Evolutionary conservation across 2,113 vertebrate species (phyloP).

Genomic region (Eptesicus fuscus): DNA sequence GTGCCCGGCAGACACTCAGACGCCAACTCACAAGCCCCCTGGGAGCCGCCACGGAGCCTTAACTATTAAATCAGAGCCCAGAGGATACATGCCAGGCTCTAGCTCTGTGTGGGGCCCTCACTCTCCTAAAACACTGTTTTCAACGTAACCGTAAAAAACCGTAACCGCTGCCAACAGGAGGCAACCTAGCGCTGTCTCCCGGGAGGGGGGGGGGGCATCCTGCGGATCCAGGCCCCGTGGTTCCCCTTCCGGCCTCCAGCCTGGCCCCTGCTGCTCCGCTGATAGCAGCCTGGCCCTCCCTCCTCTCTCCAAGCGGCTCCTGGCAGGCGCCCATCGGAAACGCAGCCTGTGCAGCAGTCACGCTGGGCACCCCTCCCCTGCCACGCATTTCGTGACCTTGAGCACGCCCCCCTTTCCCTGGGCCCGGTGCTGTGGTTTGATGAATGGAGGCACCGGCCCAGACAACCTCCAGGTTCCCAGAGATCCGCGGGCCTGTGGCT

Average conservation of each 20-base stretch:
- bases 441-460: not conserved
- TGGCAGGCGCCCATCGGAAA: not conserved
- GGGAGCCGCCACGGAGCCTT: not conserved
- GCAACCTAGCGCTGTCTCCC: not conserved
- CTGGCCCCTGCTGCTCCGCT: not conserved
- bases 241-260: not conserved
- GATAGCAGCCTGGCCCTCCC: not conserved
- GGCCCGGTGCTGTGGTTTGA: not conserved
- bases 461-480: not conserved
- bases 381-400: not conserved
- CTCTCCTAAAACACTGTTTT: not conserved
- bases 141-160: not conserved
- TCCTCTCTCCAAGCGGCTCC: not conserved
- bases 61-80: not conserved
- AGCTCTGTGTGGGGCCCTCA: not conserved
- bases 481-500: not conserved
- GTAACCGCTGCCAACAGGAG: not conserved
- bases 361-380: not conserved
- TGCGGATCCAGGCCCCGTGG: too few species aligned
- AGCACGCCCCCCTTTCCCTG: fast-evolving
- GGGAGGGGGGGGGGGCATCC: not conserved
- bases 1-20: not conserved
- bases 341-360: not conserved
- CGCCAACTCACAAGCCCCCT: not conserved
- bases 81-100: not conserved